A percentile compares a stretch with the other conserved stretches of the same genome.
Evolutionary conservation across 2,113 vertebrate species (phyloP).

Genomic region (Gulo gulo): DNA sequence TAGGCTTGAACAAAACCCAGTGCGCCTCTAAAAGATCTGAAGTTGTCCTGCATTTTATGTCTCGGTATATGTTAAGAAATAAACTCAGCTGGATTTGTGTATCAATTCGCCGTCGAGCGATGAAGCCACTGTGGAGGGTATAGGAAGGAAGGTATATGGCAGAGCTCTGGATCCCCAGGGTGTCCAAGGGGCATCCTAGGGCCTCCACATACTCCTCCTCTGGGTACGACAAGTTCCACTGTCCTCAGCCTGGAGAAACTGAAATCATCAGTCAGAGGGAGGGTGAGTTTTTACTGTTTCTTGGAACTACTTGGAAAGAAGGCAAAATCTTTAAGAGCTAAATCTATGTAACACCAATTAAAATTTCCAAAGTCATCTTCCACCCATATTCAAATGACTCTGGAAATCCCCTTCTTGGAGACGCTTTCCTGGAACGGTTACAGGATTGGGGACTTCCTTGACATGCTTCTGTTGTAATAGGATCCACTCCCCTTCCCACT

Average conservation of each 20-base stretch:
- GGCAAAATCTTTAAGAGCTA: not conserved
- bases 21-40: not conserved
- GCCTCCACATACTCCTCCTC: not conserved
- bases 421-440: not conserved
- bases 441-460: not conserved
- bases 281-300: not conserved
- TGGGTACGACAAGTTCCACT: not conserved
- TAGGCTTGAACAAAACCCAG: not conserved
- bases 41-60: not conserved
- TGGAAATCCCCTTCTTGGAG: not conserved
- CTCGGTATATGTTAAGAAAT: not conserved
- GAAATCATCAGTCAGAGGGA: not conserved
- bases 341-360: not conserved
- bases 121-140: not conserved
- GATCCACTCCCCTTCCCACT: not conserved
- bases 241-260: not conserved
- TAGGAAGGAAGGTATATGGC: not conserved
- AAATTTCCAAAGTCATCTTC: not conserved
- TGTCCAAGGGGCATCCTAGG: not conserved
- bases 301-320: not conserved
- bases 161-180: too few species aligned
- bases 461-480: not conserved
- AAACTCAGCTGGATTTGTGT: not conserved
- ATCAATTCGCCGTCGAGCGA: fast-evolving
- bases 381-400: not conserved